Evolutionary conservation across 2,797 vertebrate species (phyloP).

Genomic region (Liasis olivaceus): DNA sequence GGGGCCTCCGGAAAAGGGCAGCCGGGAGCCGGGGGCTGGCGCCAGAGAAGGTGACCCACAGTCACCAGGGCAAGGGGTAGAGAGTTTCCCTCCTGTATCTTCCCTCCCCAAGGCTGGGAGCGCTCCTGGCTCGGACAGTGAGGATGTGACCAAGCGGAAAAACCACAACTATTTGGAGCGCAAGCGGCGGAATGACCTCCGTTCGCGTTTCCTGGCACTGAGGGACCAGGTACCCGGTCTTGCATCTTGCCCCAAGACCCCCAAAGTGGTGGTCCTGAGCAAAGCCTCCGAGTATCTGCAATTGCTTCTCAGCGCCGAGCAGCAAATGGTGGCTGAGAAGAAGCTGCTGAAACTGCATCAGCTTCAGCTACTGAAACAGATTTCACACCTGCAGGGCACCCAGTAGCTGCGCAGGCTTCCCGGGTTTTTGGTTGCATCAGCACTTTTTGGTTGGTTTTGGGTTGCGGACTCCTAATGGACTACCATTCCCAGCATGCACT

Average conservation of each 20-base stretch:
- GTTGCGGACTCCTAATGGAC: constrained; percentile 66
- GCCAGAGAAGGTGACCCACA: not conserved
- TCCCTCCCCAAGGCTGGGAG: constrained; percentile 71
- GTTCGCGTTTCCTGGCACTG: constrained; percentile 89
- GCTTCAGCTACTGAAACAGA: constrained; percentile 85
- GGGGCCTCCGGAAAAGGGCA: not conserved
- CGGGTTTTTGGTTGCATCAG: not conserved
- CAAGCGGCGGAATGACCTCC: constrained; percentile 91
- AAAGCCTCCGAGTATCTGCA: constrained; percentile 89
- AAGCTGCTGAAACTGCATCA: constrained; percentile 85
- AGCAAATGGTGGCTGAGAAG: constrained; percentile 85
- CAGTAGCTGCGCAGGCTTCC: constrained; percentile 69
- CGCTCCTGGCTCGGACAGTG: constrained; percentile 83
- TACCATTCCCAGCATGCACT: not conserved
- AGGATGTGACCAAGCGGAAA: constrained; percentile 90
- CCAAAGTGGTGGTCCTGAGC: constrained; percentile 94
- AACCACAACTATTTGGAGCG: constrained; percentile 96
- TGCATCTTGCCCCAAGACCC: constrained; percentile 86
- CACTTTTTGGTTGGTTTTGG: constrained; percentile 54
- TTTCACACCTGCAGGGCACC: constrained; percentile 84
- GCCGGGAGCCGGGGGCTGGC: not conserved
- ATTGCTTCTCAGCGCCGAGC: constrained; percentile 81
- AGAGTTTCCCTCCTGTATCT: constrained; percentile 52
- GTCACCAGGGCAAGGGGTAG: rapidly evolving
- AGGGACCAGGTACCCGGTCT: constrained; percentile 89